These are phyloP conservation scores for Cetonia aurata DNA, from an alignment of 2,888 invertebrate genomes.

Conservation along the genomic window DNA sequence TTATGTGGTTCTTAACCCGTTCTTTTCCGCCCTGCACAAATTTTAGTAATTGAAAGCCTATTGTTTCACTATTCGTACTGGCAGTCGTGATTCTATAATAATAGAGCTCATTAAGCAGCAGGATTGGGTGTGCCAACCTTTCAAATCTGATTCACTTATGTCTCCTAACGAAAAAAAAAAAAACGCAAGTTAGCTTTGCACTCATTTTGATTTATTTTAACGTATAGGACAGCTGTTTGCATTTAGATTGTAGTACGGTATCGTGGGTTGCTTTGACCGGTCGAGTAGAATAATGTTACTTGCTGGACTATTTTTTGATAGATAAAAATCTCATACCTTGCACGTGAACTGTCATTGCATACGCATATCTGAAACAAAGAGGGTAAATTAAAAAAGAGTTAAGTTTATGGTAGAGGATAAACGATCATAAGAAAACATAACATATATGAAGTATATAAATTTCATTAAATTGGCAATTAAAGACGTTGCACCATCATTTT, in stretches of 20 bases:
- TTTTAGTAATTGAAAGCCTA: slow-evolving; percentile 2
- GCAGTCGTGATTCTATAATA: slow-evolving; percentile 3
- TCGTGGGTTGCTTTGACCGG: neutral
- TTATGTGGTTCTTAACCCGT: no score
- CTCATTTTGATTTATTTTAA: neutral
- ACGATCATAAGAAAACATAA: neutral
- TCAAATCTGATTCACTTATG: neutral
- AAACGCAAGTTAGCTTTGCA: neutral
- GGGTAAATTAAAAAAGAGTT: neutral
- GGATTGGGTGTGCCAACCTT: slow-evolving; percentile 8
- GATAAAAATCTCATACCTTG: no score
- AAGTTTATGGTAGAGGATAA: neutral
- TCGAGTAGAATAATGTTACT: no score
- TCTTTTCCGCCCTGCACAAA: no score
- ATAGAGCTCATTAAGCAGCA: slow-evolving; percentile 3
- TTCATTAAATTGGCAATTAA: neutral
- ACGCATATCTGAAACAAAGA: slow-evolving; percentile 13
- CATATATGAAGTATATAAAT: neutral
- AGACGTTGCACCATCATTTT: no score
- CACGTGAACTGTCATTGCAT: neutral
- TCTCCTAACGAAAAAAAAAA: neutral
- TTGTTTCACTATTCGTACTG: slow-evolving; percentile 6
- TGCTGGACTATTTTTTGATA: no score
- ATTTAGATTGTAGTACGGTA: neutral
- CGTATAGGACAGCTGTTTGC: neutral